Conservation (phyloP, 1,140 invertebrate species). For the Procambarus virginalis region DNA sequence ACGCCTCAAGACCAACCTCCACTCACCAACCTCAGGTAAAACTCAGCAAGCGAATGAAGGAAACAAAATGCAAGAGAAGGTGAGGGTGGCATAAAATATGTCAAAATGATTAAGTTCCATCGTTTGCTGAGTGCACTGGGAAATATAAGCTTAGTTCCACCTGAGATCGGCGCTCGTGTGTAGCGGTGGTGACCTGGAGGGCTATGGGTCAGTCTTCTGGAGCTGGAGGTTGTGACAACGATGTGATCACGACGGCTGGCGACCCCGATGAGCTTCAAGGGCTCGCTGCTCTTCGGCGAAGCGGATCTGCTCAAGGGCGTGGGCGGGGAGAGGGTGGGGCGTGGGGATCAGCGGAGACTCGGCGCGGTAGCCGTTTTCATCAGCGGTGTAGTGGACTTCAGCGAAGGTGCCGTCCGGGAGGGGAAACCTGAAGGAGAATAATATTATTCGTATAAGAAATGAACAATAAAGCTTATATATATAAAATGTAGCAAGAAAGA, state of each 20-base stretch:
- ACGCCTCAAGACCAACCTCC: too few relatives aligned
- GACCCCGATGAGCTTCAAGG: not conserved
- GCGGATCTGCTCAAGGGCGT: constrained; percentile 5
- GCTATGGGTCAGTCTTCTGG: too few relatives aligned
- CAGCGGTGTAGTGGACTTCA: not conserved
- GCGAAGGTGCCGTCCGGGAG: not conserved
- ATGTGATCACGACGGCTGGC: not conserved
- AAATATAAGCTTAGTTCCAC: too few relatives aligned
- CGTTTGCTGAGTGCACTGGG: too few relatives aligned
- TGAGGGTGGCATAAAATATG: too few relatives aligned
- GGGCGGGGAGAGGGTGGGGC: not conserved
- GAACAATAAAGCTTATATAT: not conserved
- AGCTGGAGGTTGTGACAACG: not conserved
- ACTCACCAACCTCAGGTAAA: too few relatives aligned
- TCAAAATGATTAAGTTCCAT: too few relatives aligned
- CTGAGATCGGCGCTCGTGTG: too few relatives aligned
- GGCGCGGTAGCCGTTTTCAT: not conserved
- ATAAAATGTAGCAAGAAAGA: too few relatives aligned
- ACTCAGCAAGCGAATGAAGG: too few relatives aligned
- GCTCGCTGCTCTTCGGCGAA: not conserved
- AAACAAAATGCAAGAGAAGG: too few relatives aligned
- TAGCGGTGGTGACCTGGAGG: too few relatives aligned
- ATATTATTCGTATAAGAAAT: not conserved
- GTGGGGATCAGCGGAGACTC: not conserved
- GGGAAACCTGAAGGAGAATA: not conserved